Evolutionary conservation across 1,140 invertebrate species (phyloP), one percentile per base, ranked within the genome.

Genomic region (Neodiprion lecontei): DNA sequence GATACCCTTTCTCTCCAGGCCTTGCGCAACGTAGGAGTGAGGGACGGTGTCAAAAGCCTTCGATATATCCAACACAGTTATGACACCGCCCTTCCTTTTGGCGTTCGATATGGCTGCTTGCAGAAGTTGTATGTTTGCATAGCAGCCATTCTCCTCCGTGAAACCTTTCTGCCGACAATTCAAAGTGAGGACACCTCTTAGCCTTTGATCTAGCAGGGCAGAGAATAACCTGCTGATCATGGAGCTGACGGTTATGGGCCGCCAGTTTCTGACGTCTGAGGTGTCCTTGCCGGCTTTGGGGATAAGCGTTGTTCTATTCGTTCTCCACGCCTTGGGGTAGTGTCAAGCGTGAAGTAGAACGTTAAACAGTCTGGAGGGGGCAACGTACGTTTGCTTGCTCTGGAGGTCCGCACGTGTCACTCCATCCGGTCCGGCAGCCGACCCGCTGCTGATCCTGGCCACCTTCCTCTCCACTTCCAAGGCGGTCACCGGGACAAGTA

Each of bases 41-140:
- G 77, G 72, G 0, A 81, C 74, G 12, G 73, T 68, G 67, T 80
- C 80, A 17, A 69, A 69, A 40, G 86, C 85, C 79, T 88, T 87
- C 9, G 67, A 69, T 2, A 69, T 23, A 47, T 69, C 67, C 11
- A 69, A 7, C n/a, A 69, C 23, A 4, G 67, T 8, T 4, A 69
- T 4, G 4, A 69, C 67, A 23, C 67, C 67, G 17, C 67, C 67
- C 10, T 10, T 11, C 7, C 3, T 23, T 14, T 69, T 69, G 4
- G 21, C 17, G 17, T 23, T 14, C 12, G 14, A 17, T 14, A 69
- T 3, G 7, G 67, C 67, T 12, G 67, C 10, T 11, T 14, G 10
- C 11, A 69, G 12, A 1, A 69, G 40, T 2, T 12, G 17, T 2
- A 69, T 47, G 40, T 69, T 69, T 2, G 17, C 10, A 8, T 7